phyloP scores from a whole-genome alignment of 1,140 invertebrate genomes.

The Dryas iulia region DNA sequence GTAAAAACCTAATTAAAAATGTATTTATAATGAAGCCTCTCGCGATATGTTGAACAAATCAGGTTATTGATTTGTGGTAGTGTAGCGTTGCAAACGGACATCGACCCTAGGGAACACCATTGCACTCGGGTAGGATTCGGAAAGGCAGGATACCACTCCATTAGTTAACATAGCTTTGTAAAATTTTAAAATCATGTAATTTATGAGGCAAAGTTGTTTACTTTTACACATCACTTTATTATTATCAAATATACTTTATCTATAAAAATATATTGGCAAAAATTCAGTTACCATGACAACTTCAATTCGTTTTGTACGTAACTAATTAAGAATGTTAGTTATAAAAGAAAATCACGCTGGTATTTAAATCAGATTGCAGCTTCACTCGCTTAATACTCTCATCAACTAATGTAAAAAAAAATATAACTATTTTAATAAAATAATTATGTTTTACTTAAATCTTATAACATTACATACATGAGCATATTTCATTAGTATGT shows the following conservation, averaged over 20 bases:
- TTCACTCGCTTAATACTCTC: too few species aligned
- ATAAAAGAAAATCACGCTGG: too few species aligned
- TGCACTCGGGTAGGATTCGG: constrained; percentile 15
- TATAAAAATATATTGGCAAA: not conserved
- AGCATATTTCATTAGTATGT: too few species aligned
- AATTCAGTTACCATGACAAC: not conserved
- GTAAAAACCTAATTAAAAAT: not conserved
- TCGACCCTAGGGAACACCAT: constrained; percentile 49
- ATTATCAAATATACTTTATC: not conserved
- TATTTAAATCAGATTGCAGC: too few species aligned
- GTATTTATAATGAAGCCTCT: not conserved
- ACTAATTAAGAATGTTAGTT: too few species aligned
- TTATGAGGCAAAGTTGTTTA: too few species aligned
- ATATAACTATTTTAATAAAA: too few species aligned
- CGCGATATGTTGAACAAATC: constrained; percentile 55
- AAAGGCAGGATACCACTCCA: constrained; percentile 5
- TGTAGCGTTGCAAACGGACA: constrained; percentile 42
- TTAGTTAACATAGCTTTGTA: constrained; percentile 4
- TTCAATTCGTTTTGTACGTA: too few species aligned
- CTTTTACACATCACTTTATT: not conserved
- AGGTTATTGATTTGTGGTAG: constrained; percentile 72
- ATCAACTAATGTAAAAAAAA: too few species aligned
- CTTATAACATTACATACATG: too few species aligned
- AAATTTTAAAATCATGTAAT: not conserved
- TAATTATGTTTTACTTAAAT: too few species aligned